Evolutionary conservation across 2,113 vertebrate species (phyloP).

Genomic region (Elephantulus edwardii): DNA sequence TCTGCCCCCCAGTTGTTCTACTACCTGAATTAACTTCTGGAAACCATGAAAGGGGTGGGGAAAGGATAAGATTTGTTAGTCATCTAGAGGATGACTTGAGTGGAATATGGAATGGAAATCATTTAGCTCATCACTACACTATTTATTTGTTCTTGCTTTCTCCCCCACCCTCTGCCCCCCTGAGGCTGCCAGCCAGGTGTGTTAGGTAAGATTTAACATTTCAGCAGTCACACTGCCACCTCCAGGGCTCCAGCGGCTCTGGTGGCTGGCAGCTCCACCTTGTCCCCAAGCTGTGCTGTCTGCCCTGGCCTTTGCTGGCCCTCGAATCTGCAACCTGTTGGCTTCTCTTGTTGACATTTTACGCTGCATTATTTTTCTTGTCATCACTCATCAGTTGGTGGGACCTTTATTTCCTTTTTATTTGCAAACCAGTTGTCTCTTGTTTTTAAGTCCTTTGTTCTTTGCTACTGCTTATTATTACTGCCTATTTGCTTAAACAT

Average conservation of each 20-base stretch:
- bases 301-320: neutral
- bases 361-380: conserved; percentile 32
- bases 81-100: neutral
- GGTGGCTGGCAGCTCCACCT: neutral
- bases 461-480: conserved; percentile 16
- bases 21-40: neutral
- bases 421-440: conserved; percentile 1
- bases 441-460: conserved; percentile 30
- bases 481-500: conserved; percentile 26
- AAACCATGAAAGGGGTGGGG: neutral
- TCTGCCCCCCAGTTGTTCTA: neutral
- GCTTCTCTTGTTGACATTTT: conserved; percentile 30
- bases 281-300: neutral
- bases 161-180: neutral
- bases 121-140: neutral
- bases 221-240: neutral
- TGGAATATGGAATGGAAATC: neutral
- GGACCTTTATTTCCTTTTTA: neutral
- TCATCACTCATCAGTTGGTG: neutral
- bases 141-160: conserved; percentile 27
- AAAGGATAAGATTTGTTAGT: neutral
- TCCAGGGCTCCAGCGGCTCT: neutral
- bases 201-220: neutral
- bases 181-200: neutral
- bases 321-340: neutral